phyloP scores from a whole-genome alignment of 2,888 invertebrate species.

The Clusia tigrina region DNA sequence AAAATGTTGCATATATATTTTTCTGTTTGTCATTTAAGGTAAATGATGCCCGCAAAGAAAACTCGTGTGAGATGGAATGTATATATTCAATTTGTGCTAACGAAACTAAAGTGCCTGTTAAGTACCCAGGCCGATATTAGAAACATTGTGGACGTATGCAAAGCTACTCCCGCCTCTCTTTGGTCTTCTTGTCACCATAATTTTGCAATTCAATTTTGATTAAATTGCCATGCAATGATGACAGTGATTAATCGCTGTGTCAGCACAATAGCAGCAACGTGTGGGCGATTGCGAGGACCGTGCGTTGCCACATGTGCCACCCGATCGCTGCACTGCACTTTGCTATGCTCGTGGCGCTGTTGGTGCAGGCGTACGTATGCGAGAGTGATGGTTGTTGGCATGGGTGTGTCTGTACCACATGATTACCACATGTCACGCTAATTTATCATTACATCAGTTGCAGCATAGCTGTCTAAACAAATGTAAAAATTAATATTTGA shows the following conservation, averaged over 20 bases:
- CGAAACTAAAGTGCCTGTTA: slow-evolving; percentile 19
- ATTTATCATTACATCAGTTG: slow-evolving; percentile 28
- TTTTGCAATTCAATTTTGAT: slow-evolving; percentile 34
- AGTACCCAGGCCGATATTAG: neutral
- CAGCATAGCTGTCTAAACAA: slow-evolving; percentile 20
- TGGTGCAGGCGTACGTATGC: neutral
- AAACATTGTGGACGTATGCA: neutral
- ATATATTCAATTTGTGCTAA: slow-evolving; percentile 5
- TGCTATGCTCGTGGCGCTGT: neutral
- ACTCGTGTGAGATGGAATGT: neutral
- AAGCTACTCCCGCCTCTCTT: neutral
- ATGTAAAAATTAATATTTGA: slow-evolving; percentile 26
- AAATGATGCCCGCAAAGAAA: slow-evolving; percentile 19
- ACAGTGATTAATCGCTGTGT: slow-evolving; percentile 37
- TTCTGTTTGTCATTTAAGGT: slow-evolving; percentile 24
- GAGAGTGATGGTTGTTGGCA: neutral
- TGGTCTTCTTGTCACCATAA: slow-evolving; percentile 10
- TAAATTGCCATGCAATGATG: slow-evolving; percentile 32
- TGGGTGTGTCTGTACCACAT: slow-evolving; percentile 1
- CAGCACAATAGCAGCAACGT: neutral
- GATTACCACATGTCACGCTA: slow-evolving; percentile 19
- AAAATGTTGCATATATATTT: slow-evolving; percentile 25
- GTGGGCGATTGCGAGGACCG: neutral
- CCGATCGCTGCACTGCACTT: neutral
- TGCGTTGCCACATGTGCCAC: neutral